Conservation (phyloP, 2,888 invertebrate genomes). For the Deroplatys truncata region DNA sequence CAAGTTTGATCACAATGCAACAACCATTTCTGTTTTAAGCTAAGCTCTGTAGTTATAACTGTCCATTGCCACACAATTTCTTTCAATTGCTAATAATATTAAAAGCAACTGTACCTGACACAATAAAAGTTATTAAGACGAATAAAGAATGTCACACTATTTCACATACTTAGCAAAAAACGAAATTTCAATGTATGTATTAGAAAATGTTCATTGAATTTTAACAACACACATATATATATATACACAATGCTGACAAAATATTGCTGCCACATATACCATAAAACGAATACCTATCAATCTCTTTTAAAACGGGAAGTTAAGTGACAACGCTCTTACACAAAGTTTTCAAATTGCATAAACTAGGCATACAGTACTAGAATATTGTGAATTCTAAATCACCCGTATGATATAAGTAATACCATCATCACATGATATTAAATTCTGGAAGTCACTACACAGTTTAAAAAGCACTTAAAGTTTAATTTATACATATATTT, state of each 20-base stretch:
- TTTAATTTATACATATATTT: not conserved
- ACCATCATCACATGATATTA: not conserved
- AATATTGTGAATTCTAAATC: not conserved
- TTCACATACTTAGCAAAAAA: not conserved
- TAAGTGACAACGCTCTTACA: not conserved
- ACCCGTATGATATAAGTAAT: conserved; percentile 1
- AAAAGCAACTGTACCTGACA: not conserved
- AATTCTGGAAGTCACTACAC: not conserved
- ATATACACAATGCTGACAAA: not conserved
- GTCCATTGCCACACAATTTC: not conserved
- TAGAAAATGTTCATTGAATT: not conserved
- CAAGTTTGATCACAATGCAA: not conserved
- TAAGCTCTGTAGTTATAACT: not conserved
- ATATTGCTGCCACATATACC: not conserved
- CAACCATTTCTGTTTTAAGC: not conserved
- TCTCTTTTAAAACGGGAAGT: not conserved
- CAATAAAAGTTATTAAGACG: not conserved
- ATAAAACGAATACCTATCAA: not conserved
- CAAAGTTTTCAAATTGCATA: not conserved
- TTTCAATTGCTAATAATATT: not conserved
- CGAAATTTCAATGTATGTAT: not conserved
- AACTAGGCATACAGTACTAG: not conserved
- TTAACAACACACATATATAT: not conserved
- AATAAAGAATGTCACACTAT: not conserved
- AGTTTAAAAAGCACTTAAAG: not conserved